A percentile compares a stretch with the other conserved stretches of the same genome.
Conservation (phyloP, 2,888 invertebrate species). For the Mythimna impura region DNA sequence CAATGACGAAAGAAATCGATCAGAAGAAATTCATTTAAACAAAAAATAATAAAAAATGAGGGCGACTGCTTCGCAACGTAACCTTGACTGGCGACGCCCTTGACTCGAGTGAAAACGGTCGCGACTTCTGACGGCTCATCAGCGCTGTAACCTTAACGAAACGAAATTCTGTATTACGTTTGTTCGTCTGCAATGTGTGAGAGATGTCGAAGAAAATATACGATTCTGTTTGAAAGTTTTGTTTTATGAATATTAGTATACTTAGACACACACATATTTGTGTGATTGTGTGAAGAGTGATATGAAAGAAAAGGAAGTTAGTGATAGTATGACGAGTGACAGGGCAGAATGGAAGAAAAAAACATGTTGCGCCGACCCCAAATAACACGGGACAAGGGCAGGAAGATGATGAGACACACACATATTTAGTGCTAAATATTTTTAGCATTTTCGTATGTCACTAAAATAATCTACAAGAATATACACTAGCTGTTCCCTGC, state of each 20-base stretch:
- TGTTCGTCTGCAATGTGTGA: not conserved
- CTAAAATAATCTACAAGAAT: not conserved
- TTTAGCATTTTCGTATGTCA: too few species aligned
- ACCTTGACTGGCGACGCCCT: slow-evolving; percentile 87
- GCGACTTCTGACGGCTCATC: slow-evolving; percentile 68
- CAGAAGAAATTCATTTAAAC: slow-evolving; percentile 83
- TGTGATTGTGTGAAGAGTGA: too few species aligned
- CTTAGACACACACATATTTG: not conserved
- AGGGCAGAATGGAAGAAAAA: too few species aligned
- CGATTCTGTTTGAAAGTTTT: not conserved
- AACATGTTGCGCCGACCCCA: too few species aligned
- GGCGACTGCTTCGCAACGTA: slow-evolving; percentile 83
- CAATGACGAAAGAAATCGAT: slow-evolving; percentile 84
- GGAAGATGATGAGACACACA: too few species aligned
- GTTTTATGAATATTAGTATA: slow-evolving; percentile 1
- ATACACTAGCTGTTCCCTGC: too few species aligned
- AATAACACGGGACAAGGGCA: too few species aligned
- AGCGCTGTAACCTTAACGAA: slow-evolving; percentile 40
- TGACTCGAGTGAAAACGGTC: slow-evolving; percentile 86
- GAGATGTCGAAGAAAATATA: not conserved
- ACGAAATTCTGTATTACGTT: slow-evolving; percentile 21
- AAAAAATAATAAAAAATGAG: slow-evolving; percentile 83
- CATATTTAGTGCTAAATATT: not conserved
- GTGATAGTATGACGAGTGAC: too few species aligned
- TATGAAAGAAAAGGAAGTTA: too few species aligned